Conservation (phyloP, 2,888 invertebrate genomes). For the Danaus chrysippus region DNA sequence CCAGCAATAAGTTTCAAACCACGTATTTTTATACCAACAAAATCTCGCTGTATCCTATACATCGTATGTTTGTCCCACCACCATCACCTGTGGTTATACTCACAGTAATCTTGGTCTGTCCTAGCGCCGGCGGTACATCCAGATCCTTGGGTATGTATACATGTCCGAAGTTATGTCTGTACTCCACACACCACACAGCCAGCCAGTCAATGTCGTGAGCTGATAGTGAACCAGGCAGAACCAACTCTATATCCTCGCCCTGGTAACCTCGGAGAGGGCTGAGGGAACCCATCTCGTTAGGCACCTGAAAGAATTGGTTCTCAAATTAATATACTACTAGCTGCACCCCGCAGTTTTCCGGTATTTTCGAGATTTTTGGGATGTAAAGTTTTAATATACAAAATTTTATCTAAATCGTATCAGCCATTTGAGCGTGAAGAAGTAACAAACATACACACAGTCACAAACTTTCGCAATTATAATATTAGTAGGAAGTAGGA, state of each 20-base stretch:
- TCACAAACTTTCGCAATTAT: too few species aligned
- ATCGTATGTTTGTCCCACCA: background rate
- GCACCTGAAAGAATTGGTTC: constrained; percentile 74
- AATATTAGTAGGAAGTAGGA: too few species aligned
- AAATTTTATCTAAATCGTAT: too few species aligned
- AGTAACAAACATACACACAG: too few species aligned
- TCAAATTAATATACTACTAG: background rate
- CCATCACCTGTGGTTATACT: constrained; percentile 48
- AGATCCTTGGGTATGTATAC: constrained; percentile 91
- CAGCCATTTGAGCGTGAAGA: too few species aligned
- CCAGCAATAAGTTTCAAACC: too few species aligned
- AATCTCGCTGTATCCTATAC: background rate
- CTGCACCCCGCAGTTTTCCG: too few species aligned
- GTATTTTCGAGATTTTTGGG: too few species aligned
- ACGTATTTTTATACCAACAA: too few species aligned
- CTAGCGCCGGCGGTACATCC: constrained; percentile 93
- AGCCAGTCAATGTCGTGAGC: constrained; percentile 96
- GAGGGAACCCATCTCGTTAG: constrained; percentile 92
- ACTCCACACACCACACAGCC: constrained; percentile 94
- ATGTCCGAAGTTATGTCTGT: constrained; percentile 94
- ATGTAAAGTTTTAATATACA: too few species aligned
- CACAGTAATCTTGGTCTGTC: constrained; percentile 94
- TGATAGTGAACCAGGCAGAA: constrained; percentile 89
- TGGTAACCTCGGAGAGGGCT: constrained; percentile 91
- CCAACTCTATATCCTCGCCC: constrained; percentile 95